Percentiles rank a stretch among this genome's conserved stretches.
phyloP scores from a whole-genome alignment of 2,797 vertebrate genomes.

The Urosaurus nigricauda region DNA sequence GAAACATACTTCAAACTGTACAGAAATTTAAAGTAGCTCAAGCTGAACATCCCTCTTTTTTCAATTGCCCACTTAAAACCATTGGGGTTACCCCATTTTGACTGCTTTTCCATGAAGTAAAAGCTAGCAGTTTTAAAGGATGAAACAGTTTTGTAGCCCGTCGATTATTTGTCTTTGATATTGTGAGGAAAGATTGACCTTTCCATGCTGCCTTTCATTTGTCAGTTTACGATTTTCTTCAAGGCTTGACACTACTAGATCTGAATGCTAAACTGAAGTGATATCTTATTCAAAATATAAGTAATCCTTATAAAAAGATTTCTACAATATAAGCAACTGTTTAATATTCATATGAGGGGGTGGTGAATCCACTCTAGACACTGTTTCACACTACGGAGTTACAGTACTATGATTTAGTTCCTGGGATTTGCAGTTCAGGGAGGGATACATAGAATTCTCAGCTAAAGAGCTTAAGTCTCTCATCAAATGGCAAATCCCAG shows the following conservation, averaged over 20 bases:
- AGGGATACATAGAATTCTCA: too few species aligned
- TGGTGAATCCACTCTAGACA: too few species aligned
- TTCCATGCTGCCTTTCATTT: not conserved
- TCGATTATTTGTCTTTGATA: too few species aligned
- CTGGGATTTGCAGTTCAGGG: too few species aligned
- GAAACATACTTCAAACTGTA: not conserved
- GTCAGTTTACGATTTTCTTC: not conserved
- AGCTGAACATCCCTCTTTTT: not conserved
- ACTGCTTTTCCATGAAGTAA: not conserved
- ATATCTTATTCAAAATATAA: slow-evolving; percentile 26
- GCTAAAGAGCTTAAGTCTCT: too few species aligned
- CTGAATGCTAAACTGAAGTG: not conserved
- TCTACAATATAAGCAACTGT: slow-evolving; percentile 50
- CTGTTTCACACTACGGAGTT: too few species aligned
- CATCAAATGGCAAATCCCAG: too few species aligned
- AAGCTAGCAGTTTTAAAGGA: not conserved
- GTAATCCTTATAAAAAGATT: slow-evolving; percentile 22
- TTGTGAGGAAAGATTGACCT: not conserved
- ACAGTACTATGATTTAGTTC: too few species aligned
- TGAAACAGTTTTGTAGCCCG: not conserved
- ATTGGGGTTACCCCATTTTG: not conserved
- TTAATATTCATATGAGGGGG: slow-evolving; percentile 39
- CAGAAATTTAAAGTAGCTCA: not conserved
- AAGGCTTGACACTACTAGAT: slow-evolving; percentile 9
- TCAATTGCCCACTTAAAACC: too few species aligned